These are phyloP conservation scores for Diarsia dahlii DNA, from an alignment of 2,888 invertebrate species.

Conservation along the genomic window DNA sequence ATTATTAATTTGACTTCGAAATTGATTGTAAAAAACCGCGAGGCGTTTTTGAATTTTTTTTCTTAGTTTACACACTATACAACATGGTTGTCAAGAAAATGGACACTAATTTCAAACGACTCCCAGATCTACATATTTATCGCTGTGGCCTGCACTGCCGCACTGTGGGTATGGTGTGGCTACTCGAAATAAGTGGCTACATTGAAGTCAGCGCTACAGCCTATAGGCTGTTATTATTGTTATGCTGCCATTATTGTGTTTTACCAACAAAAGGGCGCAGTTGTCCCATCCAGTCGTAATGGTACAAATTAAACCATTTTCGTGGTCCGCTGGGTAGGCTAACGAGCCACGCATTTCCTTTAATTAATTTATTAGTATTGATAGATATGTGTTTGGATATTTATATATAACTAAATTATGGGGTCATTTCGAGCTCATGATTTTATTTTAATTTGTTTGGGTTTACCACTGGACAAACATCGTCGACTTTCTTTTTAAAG, in stretches of 20 bases:
- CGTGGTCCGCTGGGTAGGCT: constrained; percentile 44
- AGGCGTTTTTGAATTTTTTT: background rate
- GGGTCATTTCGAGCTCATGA: too few relatives aligned
- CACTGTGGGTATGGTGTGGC: constrained; percentile 29
- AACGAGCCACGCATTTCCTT: constrained; percentile 29
- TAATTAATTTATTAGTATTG: constrained; percentile 31
- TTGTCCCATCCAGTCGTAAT: constrained; percentile 52
- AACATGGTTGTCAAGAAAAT: background rate
- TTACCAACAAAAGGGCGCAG: constrained; percentile 61
- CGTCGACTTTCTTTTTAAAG: background rate
- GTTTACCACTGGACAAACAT: background rate
- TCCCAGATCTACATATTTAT: background rate
- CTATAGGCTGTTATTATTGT: too few relatives aligned
- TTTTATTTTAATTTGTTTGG: background rate
- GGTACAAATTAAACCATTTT: constrained; percentile 57
- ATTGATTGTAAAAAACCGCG: background rate
- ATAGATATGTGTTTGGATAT: background rate
- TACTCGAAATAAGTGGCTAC: constrained; percentile 59
- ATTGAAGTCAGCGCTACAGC: constrained; percentile 43
- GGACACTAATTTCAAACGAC: background rate
- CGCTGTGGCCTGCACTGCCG: constrained; percentile 2
- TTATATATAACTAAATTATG: background rate
- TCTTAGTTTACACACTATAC: background rate
- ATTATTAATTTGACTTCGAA: background rate
- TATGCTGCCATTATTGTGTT: constrained; percentile 59